Conservation (phyloP, 2,113 vertebrate species). For the Pleuronectes platessa region DNA sequence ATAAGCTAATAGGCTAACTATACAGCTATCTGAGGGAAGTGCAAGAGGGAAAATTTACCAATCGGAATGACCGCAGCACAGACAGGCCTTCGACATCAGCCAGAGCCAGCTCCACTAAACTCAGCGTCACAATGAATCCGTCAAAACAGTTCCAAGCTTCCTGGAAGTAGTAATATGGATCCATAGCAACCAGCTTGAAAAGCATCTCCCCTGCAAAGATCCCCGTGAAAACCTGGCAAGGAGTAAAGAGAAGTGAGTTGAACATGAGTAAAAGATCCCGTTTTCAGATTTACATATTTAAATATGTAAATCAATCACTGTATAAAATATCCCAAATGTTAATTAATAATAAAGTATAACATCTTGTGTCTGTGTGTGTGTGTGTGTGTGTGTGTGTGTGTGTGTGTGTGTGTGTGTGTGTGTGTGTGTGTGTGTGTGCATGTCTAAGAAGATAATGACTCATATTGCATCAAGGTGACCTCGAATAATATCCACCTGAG, state of each 20-base stretch:
- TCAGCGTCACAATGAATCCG: conserved; percentile 97
- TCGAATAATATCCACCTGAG: too few relatives aligned
- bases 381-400: neutral
- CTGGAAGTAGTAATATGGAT: conserved; percentile 99
- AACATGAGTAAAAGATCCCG: conserved; percentile 16
- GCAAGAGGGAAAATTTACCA: conserved; percentile 83
- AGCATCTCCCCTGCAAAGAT: conserved; percentile 99
- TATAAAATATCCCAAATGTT: too few relatives aligned
- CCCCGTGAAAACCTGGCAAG: conserved; percentile 93
- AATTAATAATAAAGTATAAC: too few relatives aligned
- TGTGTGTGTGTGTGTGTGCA: conserved; percentile 7
- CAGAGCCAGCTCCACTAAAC: conserved; percentile 95
- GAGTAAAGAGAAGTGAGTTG: conserved; percentile 20
- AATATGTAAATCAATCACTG: too few relatives aligned
- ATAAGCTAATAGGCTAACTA: neutral
- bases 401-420: neutral
- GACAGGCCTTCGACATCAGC: conserved; percentile 96
- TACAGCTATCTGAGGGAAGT: neutral
- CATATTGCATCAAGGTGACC: too few relatives aligned
- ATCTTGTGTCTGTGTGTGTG: neutral
- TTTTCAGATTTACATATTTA: neutral
- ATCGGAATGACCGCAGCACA: conserved; percentile 96
- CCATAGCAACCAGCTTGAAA: conserved; percentile 97
- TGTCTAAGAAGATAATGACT: too few relatives aligned
- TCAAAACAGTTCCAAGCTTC: conserved; percentile 99